Base-by-base conservation (phyloP, 2,888 invertebrate species). In the Chaitophorus viminalis region DNA sequence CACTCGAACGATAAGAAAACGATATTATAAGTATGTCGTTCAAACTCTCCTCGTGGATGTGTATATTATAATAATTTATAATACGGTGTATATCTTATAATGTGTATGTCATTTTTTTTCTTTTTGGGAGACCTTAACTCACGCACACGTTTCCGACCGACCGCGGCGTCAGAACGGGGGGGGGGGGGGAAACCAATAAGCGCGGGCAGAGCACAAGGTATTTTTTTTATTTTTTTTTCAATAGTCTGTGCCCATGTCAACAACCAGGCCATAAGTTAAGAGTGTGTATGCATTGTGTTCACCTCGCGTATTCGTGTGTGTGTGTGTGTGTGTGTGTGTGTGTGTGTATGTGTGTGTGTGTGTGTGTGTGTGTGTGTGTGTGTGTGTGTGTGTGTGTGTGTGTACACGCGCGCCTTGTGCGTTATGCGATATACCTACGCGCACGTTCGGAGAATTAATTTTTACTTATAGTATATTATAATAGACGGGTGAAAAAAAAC, bases 1-100 rank as follows among this genome's bases (percentile, higher is more conserved):
- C 86, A 86, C 86, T 86, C 78, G 78, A 86, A 86, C 86, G 72
- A 84, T 84, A 84, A 84, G 84, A 77, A 84, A 84, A 68, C 84
- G 46, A 85, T 68, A 72, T 75, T 60, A 75, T 75, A 82, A 79
- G 79, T 79, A 79, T 60, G 78, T 78, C 54, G 60, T 82, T 17
- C 29, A 70, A 70, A 70, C 70, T 70, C 70, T 25, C 54, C 33
- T 78, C 54, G 78, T 60, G 46, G 46, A 4, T 29, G 52, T 36
- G 29, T 79, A 14, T 79, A 65, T 29, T n/a, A 29, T 79, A 79
- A 36, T 68, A 79, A 33, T 6, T 33, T 36, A 21, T 79, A 36
- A 79, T 33, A 60, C 29, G 60, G 79, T 79, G n/a, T n/a, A n/a
- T n/a, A n/a, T n/a, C n/a, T n/a, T n/a, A n/a, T n/a, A n/a, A 79